Evolutionary conservation across 2,113 vertebrate species (phyloP).

Genomic region (rat (Rattus norvegicus)): DNA sequence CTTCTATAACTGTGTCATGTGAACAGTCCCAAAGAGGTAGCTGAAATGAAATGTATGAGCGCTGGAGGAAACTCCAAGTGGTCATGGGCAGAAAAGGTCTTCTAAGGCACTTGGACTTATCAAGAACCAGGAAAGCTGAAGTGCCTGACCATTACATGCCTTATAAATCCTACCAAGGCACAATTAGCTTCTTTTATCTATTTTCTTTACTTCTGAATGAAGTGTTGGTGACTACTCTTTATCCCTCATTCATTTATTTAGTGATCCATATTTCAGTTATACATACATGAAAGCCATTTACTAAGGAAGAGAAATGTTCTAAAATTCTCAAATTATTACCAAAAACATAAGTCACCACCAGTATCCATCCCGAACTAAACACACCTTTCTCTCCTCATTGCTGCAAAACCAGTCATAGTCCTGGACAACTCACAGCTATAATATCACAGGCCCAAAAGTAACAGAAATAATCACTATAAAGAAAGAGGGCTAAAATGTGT

Average conservation of each 20-base stretch:
- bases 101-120: not conserved
- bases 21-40: not conserved
- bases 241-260: not conserved
- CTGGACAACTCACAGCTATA: not conserved
- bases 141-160: not conserved
- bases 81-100: not conserved
- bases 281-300: conserved; percentile 19
- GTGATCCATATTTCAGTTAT: conserved; percentile 17
- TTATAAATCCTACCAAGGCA: not conserved
- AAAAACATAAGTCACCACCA: conserved; percentile 20
- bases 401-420: not conserved
- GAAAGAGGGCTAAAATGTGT: conserved; percentile 25
- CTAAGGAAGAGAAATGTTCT: conserved; percentile 8
- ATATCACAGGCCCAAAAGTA: not conserved
- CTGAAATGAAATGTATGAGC: conserved; percentile 15
- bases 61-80: conserved; percentile 12
- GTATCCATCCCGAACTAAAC: not conserved
- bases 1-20: not conserved
- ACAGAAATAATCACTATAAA: not conserved
- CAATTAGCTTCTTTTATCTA: conserved; percentile 40
- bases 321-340: conserved; percentile 27
- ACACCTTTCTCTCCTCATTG: not conserved
- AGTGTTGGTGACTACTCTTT: conserved; percentile 1
- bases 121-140: conserved; percentile 2
- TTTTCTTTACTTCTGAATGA: conserved; percentile 9